Evolutionary conservation across 2,797 vertebrate species (phyloP), one percentile per base, ranked within the genome.

Genomic region (Falco berigora): DNA sequence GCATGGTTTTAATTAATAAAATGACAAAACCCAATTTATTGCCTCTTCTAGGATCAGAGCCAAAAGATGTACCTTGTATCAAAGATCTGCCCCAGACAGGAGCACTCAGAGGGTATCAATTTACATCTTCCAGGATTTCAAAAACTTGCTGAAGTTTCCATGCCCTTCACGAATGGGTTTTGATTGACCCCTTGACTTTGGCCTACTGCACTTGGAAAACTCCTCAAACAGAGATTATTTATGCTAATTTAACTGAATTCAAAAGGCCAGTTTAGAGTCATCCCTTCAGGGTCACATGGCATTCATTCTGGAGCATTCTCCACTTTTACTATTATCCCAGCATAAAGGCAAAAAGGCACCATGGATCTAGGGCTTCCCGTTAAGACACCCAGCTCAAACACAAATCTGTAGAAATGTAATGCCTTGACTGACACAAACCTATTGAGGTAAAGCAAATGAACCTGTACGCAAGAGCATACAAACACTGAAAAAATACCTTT

Each of bases 291-390:
- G 47, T 64, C 24, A 93, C 34, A 25, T 53, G 42, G 53, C 22
- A 67, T 53, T 34, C 22, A 67, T 53, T n/a, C 53, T 77, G 36
- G 34, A 64, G 73, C 34, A 30, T 30, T 86, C 64, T 74, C 50
- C 66, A 66, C 21, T 90, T 92, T n/a, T 36, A 83, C 17, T 38
- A 25, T 28, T 24, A 38, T 6, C 5, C 18, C 52, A 49, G 22
- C 21, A 64, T 5, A 61, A 75, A 78, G 30, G 44, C 56, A 91
- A 44, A 76, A 79, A 67, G 22, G 25, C 14, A 73, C 7, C 9
- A 28, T 1, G 5, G 34, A 42, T 55, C 14, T 14, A 4, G 14
- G 16, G 32, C 8, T 66, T 86, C 42, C 34, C 2, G 0, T n/a
- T 13, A 36, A 34, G 38, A 83, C 28, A 55, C 5, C 6, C 23